Evolutionary conservation across 2,797 vertebrate species (phyloP).

Genomic region (Tauraco hartlaubi): DNA sequence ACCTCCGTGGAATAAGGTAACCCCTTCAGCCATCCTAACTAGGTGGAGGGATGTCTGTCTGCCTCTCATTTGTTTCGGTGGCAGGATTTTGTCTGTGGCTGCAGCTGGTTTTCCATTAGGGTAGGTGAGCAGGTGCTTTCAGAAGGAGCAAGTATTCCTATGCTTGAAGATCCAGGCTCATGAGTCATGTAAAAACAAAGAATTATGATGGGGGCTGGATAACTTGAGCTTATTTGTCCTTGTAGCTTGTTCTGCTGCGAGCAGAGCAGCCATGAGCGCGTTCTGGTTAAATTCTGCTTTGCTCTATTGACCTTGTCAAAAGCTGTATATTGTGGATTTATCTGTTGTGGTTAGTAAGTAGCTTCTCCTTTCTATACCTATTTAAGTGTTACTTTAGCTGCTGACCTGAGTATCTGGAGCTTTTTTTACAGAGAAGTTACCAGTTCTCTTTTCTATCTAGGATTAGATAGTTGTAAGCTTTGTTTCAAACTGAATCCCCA

Average conservation of each 20-base stretch:
- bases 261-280: rapidly evolving
- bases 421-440: background rate
- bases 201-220: rapidly evolving
- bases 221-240: background rate
- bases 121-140: background rate
- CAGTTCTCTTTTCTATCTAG: background rate
- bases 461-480: background rate
- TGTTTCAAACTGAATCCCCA: background rate
- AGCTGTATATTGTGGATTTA: background rate
- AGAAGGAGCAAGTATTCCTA: background rate
- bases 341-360: background rate
- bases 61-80: background rate
- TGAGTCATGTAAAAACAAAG: background rate
- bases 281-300: background rate
- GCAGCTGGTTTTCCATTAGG: background rate
- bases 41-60: background rate
- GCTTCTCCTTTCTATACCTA: background rate
- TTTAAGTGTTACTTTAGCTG: background rate
- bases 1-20: rapidly evolving
- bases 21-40: background rate
- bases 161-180: background rate
- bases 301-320: background rate
- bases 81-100: background rate
- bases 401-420: background rate
- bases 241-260: background rate